Base-by-base conservation (phyloP, 2,797 vertebrate species). In the Hyperoplus immaculatus region DNA sequence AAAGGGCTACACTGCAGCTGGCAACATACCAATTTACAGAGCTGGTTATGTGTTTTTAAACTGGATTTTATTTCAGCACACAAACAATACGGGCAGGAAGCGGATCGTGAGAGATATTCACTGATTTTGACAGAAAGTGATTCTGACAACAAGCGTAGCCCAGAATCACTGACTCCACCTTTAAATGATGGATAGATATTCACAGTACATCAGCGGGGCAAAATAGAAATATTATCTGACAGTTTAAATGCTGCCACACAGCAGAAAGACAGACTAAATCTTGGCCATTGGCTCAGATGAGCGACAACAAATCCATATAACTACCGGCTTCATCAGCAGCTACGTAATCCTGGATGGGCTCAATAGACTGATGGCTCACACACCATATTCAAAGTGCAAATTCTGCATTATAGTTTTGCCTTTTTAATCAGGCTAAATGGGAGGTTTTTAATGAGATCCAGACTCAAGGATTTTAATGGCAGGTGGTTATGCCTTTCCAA, bases 241-340 rank as follows among this genome's bases (percentile, higher is more conserved):
- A 75, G 78, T 50, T 79, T 77, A 77, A 86, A 80, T 57, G 69
- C 49, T 78, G 69, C 75, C 77, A 69, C 42, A n/a, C 70, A 71
- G 69, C 61, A 74, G 54, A 74, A 64, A 82, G 75, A 72, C 77
- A 81, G 14, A 68, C 63, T 75, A 81, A 88, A 89, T 80, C 77
- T 64, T 41, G 50, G 79, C 63, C 36, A 11, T 13, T 79, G 79
- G 82, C 81, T 77, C 49, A 41, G 61, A 84, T 6, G 57, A 77
- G 69, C 80, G 69, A 85, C 81, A 90, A 81, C 78, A 73, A 75
- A 82, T 80, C 77, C 69, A 80, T 65, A 84, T 50, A 38, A 54
- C 54, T 9, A 54, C 12, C 64, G 29, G 67, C 79, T 46, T 83
- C 75, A 85, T 83, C 78, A 71, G 69, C 58, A 55, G 59, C 78